Percentiles rank a stretch among this genome's conserved stretches.
Conservation (phyloP, 1,140 invertebrate genomes). For the Nebria ingens region DNA sequence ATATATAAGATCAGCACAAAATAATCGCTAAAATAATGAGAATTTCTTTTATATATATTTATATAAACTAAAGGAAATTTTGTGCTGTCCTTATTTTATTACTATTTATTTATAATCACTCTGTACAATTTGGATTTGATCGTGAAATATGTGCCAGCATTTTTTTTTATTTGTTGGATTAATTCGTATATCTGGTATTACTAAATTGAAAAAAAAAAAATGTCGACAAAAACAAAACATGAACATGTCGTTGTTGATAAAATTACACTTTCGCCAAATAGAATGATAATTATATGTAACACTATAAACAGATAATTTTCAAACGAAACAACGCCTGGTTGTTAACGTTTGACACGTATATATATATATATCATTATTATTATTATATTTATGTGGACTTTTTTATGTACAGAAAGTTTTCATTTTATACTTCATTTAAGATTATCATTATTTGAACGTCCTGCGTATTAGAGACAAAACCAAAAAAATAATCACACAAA, state of each 20-base stretch:
- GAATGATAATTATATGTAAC: slow-evolving; percentile 8
- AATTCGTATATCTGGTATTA: neutral
- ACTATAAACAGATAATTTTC: slow-evolving; percentile 16
- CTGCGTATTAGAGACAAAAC: slow-evolving; percentile 1
- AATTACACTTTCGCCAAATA: neutral
- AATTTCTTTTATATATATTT: neutral
- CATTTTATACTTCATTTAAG: neutral
- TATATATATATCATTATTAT: slow-evolving; percentile 1
- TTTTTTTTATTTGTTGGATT: too few species aligned
- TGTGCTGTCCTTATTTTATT: neutral
- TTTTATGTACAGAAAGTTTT: neutral
- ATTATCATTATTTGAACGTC: slow-evolving; percentile 2
- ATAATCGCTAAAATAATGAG: neutral
- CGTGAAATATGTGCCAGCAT: neutral
- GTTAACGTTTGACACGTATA: neutral
- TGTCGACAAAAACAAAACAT: slow-evolving; percentile 4
- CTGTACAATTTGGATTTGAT: neutral
- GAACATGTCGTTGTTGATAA: slow-evolving; percentile 1
- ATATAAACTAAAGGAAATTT: neutral
- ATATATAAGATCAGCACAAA: neutral
- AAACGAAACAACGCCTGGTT: slow-evolving; percentile 19
- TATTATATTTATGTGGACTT: slow-evolving; percentile 8
- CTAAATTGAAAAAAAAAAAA: neutral
- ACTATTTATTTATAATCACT: slow-evolving; percentile 6
- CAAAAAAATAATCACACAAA: neutral